Evolutionary conservation across 2,888 invertebrate species (phyloP).

Genomic region (Sinelater perroti): DNA sequence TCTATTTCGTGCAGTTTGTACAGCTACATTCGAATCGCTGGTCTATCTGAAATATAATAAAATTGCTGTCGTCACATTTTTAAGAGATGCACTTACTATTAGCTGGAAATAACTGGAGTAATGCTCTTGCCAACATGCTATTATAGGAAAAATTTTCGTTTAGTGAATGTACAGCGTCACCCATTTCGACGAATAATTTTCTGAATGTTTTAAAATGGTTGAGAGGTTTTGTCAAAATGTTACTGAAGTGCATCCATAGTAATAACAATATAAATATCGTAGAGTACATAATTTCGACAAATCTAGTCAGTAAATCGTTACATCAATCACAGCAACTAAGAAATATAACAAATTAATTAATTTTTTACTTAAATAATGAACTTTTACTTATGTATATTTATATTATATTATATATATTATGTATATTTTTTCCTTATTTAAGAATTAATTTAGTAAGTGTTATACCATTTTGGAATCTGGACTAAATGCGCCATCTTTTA

Average conservation of each 20-base stretch:
- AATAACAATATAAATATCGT: background rate
- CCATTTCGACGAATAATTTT: slow-evolving; percentile 41
- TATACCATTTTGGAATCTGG: too few species aligned
- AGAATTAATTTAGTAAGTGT: too few species aligned
- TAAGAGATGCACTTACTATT: slow-evolving; percentile 54
- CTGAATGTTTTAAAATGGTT: background rate
- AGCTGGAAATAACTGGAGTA: slow-evolving; percentile 58
- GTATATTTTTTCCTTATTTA: too few species aligned
- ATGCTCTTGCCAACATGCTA: slow-evolving; percentile 59
- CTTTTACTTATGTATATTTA: too few species aligned
- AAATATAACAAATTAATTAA: too few species aligned
- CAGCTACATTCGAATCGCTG: slow-evolving; percentile 56
- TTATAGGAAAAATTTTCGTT: slow-evolving; percentile 61
- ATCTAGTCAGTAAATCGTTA: too few species aligned
- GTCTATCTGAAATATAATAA: slow-evolving; percentile 45
- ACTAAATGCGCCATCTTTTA: too few species aligned
- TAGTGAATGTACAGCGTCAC: slow-evolving; percentile 50
- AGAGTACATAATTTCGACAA: too few species aligned
- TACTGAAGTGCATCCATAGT: background rate
- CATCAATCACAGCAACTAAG: too few species aligned
- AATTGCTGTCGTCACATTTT: too few species aligned
- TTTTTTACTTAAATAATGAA: too few species aligned
- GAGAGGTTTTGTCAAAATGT: background rate
- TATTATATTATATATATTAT: too few species aligned
- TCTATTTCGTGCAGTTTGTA: slow-evolving; percentile 55